These are phyloP conservation scores for Caenorhabditis tropicalis DNA, from an alignment of 1,140 invertebrate species.

Conservation along the genomic window DNA sequence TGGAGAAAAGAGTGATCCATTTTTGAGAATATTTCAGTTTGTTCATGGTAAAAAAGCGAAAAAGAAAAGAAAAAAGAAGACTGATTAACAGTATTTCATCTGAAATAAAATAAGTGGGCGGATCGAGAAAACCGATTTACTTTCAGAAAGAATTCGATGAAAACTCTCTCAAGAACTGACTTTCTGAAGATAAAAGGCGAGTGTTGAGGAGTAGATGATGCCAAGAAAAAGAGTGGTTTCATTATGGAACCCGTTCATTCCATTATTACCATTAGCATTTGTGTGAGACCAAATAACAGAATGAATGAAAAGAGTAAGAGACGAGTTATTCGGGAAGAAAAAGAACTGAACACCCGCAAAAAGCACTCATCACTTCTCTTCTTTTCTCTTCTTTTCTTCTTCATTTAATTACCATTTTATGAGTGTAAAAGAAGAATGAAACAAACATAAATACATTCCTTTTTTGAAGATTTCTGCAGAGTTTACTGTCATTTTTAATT, in stretches of 20 bases:
- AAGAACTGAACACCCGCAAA: background rate
- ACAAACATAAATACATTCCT: too few species aligned
- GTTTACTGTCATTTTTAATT: too few species aligned
- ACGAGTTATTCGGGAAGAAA: background rate
- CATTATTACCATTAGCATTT: conserved; percentile 10
- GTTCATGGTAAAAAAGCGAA: background rate
- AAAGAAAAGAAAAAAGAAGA: background rate
- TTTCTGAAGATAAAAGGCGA: background rate
- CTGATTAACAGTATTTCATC: background rate
- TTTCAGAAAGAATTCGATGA: background rate
- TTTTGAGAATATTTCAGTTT: background rate
- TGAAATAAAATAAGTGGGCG: background rate
- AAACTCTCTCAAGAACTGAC: background rate
- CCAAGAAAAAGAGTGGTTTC: background rate
- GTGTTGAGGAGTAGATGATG: background rate
- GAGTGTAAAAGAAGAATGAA: too few species aligned
- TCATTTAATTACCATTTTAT: background rate
- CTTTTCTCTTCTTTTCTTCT: background rate
- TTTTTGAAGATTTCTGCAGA: too few species aligned
- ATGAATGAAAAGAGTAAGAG: background rate
- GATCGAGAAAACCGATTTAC: background rate
- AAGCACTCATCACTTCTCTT: background rate
- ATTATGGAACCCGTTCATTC: conserved; percentile 11
- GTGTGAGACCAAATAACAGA: background rate
- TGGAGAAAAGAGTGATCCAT: background rate